These are phyloP conservation scores for Galerucella nymphaeae DNA, from an alignment of 2,888 invertebrate species.

Conservation along the genomic window DNA sequence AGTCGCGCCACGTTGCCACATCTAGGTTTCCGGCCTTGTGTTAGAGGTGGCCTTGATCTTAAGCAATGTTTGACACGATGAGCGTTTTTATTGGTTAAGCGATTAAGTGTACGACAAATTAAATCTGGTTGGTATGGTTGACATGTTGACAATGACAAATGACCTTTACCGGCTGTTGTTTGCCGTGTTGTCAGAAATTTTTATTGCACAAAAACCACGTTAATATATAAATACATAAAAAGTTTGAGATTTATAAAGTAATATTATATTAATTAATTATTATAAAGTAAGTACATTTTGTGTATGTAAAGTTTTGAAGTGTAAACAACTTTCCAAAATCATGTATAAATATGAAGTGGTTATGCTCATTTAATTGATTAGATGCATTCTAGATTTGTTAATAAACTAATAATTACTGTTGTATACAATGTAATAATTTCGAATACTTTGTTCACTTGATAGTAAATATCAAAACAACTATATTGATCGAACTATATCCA, in stretches of 20 bases:
- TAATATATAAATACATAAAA: not conserved
- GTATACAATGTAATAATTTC: too few relatives aligned
- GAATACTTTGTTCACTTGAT: too few relatives aligned
- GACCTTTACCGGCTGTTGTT: constrained; percentile 16
- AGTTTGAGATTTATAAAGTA: not conserved
- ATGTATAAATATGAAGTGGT: not conserved
- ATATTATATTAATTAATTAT: not conserved
- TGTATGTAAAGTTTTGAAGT: not conserved
- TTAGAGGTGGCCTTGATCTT: too few relatives aligned
- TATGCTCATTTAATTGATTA: not conserved
- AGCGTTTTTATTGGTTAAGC: not conserved
- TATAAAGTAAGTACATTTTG: not conserved
- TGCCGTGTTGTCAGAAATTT: constrained; percentile 14
- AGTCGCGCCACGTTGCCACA: too few relatives aligned
- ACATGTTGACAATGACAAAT: constrained; percentile 2
- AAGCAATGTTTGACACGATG: constrained; percentile 7
- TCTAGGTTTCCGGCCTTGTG: too few relatives aligned
- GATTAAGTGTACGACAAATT: not conserved
- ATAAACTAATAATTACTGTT: too few relatives aligned
- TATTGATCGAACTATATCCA: not conserved
- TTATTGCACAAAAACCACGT: not conserved
- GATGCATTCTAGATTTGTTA: not conserved
- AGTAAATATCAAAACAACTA: too few relatives aligned
- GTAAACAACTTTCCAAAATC: not conserved
- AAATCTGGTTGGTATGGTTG: not conserved